Conservation (phyloP, 2,797 vertebrate species). For the Petrocephalus sullivani region DNA sequence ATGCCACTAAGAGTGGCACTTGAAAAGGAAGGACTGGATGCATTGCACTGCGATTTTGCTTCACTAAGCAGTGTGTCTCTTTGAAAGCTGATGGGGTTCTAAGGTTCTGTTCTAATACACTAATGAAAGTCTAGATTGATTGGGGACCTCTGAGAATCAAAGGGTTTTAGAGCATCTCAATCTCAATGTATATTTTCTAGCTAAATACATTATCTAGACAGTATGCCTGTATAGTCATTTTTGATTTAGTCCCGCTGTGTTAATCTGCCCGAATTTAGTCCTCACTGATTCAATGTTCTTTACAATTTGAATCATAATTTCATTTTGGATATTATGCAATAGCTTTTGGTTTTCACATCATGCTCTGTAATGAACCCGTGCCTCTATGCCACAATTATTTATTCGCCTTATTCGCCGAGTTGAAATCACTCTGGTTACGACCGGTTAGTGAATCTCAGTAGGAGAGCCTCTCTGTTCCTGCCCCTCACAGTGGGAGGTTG, state of each 20-base stretch:
- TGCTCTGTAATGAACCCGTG: background rate
- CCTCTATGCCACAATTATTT: background rate
- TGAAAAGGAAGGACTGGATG: background rate
- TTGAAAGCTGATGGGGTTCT: background rate
- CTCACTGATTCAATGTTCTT: background rate
- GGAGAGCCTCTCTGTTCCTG: background rate
- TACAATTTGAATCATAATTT: conserved; percentile 9
- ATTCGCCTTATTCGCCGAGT: background rate
- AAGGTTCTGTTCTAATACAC: background rate
- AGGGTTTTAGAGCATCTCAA: background rate
- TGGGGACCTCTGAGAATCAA: background rate
- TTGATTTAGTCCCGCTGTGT: background rate
- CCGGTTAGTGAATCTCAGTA: background rate
- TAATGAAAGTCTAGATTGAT: background rate
- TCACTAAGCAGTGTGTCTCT: conserved; percentile 2
- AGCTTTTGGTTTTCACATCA: background rate
- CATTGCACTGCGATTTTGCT: background rate
- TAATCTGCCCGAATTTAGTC: background rate
- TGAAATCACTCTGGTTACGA: conserved; percentile 20
- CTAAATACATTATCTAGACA: background rate
- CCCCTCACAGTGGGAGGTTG: conserved; percentile 68
- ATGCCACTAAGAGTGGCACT: background rate
- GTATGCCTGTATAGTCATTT: conserved; percentile 1
- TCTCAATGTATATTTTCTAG: background rate
- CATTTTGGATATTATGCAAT: background rate